Evolutionary conservation across 2,113 vertebrate species (phyloP).

Genomic region (Plestiodon gilberti): DNA sequence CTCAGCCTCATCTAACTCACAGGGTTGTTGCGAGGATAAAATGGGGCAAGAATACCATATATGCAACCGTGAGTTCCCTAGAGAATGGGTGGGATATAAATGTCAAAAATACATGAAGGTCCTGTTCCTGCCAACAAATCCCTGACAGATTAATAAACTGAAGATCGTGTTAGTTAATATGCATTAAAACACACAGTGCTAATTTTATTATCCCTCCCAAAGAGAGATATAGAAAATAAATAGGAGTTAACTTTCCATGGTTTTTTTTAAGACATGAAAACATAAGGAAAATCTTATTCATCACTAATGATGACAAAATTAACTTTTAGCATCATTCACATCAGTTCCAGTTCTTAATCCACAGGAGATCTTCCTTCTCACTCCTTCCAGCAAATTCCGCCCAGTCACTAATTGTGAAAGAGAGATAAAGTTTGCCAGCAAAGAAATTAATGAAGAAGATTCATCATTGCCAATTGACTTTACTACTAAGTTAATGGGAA

Average conservation of each 20-base stretch:
- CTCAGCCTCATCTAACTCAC: no score
- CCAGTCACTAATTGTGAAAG: constrained; percentile 60
- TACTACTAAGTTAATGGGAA: constrained; percentile 65
- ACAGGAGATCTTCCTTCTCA: constrained; percentile 35
- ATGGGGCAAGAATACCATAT: no score
- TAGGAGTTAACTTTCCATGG: constrained; percentile 34
- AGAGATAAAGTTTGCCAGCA: constrained; percentile 36
- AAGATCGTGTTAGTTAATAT: background rate
- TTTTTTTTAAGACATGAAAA: constrained; percentile 35
- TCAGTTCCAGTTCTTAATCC: constrained; percentile 58
- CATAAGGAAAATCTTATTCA: constrained; percentile 52
- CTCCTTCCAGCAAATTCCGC: constrained; percentile 59
- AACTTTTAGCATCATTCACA: constrained; percentile 43
- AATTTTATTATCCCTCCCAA: background rate
- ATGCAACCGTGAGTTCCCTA: no score
- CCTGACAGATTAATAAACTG: background rate
- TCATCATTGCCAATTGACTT: constrained; percentile 59
- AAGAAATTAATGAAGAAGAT: constrained; percentile 50
- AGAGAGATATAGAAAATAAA: constrained; percentile 18
- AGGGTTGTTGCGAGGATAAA: no score
- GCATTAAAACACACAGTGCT: background rate
- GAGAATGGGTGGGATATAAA: no score
- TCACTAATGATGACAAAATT: constrained; percentile 55
- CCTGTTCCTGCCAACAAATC: no score
- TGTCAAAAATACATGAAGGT: no score